Conservation (phyloP, 2,888 invertebrate genomes). For the Chloromyia formosa region DNA sequence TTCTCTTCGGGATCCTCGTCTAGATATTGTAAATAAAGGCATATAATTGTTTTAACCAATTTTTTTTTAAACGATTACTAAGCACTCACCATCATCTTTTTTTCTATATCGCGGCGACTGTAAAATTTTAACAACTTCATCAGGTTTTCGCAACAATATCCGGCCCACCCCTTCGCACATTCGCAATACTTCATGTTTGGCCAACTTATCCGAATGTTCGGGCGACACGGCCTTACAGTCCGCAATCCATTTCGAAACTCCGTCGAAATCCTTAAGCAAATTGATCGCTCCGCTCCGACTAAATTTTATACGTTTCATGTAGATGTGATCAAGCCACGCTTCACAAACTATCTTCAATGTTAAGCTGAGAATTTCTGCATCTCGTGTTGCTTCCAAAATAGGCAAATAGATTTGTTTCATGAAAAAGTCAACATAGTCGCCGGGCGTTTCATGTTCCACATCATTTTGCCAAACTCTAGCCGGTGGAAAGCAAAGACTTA, state of each 20-base stretch:
- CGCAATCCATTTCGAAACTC: slow-evolving; percentile 79
- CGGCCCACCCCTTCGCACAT: slow-evolving; percentile 88
- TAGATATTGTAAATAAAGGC: slow-evolving; percentile 50
- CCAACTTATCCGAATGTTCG: slow-evolving; percentile 63
- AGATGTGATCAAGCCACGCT: slow-evolving; percentile 88
- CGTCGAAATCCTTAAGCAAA: slow-evolving; percentile 82
- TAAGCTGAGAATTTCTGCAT: slow-evolving; percentile 78
- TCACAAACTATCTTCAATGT: slow-evolving; percentile 84
- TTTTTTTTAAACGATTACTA: too few relatives aligned
- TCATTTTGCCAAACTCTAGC: slow-evolving; percentile 72
- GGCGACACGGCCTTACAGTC: slow-evolving; percentile 69
- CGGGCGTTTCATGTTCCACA: slow-evolving; percentile 65
- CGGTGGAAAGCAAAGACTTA: slow-evolving; percentile 83
- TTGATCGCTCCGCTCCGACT: slow-evolving; percentile 82
- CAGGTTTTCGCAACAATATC: slow-evolving; percentile 80
- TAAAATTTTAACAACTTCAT: slow-evolving; percentile 83
- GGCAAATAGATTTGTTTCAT: slow-evolving; percentile 79
- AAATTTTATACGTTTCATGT: slow-evolving; percentile 82
- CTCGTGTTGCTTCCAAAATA: slow-evolving; percentile 78
- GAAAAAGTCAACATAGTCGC: slow-evolving; percentile 77
- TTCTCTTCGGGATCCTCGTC: slow-evolving; percentile 65
- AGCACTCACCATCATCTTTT: slow-evolving; percentile 52
- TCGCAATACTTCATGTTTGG: slow-evolving; percentile 66
- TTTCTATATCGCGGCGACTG: slow-evolving; percentile 60
- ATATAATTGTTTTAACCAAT: not conserved